Conservation (phyloP, 2,113 vertebrate species). For the Polyodon spathula region DNA sequence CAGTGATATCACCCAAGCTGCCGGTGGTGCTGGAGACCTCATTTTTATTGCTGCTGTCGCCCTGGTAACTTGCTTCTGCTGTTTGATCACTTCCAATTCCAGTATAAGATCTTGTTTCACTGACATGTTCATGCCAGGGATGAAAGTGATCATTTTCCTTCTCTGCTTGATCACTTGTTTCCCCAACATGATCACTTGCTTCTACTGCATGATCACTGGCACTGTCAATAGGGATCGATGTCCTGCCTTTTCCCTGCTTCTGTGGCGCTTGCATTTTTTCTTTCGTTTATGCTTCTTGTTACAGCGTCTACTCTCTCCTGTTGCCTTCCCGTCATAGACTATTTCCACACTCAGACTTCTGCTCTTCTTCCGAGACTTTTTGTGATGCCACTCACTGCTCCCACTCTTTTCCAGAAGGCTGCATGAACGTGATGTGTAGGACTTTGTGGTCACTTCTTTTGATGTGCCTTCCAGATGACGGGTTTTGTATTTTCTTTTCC, state of each 20-base stretch:
- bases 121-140: too few species aligned
- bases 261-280: slow-evolving; percentile 69
- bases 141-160: too few species aligned
- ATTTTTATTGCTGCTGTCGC: slow-evolving; percentile 11
- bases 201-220: slow-evolving; percentile 53
- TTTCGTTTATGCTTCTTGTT: slow-evolving; percentile 85
- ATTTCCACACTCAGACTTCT: slow-evolving; percentile 74
- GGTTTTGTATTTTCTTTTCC: slow-evolving; percentile 86
- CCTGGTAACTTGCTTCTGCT: slow-evolving; percentile 15
- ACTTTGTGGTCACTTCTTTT: slow-evolving; percentile 19
- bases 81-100: too few species aligned
- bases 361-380: slow-evolving; percentile 56
- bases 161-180: slow-evolving; percentile 55
- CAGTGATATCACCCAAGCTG: slow-evolving; percentile 8
- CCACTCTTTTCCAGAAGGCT: slow-evolving; percentile 44
- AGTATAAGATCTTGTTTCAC: too few species aligned
- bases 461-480: slow-evolving; percentile 66
- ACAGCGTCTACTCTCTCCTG: slow-evolving; percentile 50
- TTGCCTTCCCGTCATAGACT: slow-evolving; percentile 57
- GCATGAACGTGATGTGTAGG: slow-evolving; percentile 13
- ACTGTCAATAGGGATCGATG: slow-evolving; percentile 61
- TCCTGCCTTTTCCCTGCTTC: slow-evolving; percentile 26
- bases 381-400: slow-evolving; percentile 49
- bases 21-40: slow-evolving; percentile 2
- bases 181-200: too few species aligned